A percentile compares a stretch with the other conserved stretches of the same genome.
Evolutionary conservation across 2,113 vertebrate genomes (phyloP).

Genomic region (Scytalopus superciliaris): DNA sequence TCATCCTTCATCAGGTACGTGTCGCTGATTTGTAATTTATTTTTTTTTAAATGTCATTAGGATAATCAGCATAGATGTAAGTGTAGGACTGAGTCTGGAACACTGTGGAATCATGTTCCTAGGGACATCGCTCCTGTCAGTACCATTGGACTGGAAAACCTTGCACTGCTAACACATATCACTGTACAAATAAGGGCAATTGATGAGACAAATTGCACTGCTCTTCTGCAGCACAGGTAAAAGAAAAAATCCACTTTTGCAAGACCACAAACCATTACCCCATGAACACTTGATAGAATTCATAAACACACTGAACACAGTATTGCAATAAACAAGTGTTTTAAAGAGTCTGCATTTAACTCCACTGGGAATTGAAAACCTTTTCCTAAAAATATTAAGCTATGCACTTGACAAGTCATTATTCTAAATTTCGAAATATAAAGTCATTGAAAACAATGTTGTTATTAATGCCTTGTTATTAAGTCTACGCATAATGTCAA

Average conservation of each 20-base stretch:
- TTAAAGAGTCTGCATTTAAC: not conserved
- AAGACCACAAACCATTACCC: not conserved
- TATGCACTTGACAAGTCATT: not conserved
- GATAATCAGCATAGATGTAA: not conserved
- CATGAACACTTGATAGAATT: not conserved
- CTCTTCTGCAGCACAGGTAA: not conserved
- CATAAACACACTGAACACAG: not conserved
- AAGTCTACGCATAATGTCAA: not conserved
- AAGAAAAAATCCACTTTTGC: not conserved
- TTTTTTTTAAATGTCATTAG: not conserved
- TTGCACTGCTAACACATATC: not conserved
- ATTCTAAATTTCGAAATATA: not conserved
- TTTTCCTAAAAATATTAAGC: not conserved
- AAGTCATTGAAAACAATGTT: not conserved
- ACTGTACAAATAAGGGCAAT: not conserved
- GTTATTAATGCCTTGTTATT: not conserved
- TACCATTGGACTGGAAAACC: not conserved
- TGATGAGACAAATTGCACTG: not conserved
- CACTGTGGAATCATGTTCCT: not conserved
- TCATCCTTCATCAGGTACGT: not conserved
- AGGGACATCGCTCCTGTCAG: not conserved
- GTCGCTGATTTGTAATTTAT: not conserved
- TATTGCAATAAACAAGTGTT: not conserved
- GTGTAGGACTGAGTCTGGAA: not conserved
- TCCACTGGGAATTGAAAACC: not conserved